Percentiles rank a stretch among this genome's conserved stretches.
Conservation (phyloP, 2,888 invertebrate species). For the Cabera pusaria region DNA sequence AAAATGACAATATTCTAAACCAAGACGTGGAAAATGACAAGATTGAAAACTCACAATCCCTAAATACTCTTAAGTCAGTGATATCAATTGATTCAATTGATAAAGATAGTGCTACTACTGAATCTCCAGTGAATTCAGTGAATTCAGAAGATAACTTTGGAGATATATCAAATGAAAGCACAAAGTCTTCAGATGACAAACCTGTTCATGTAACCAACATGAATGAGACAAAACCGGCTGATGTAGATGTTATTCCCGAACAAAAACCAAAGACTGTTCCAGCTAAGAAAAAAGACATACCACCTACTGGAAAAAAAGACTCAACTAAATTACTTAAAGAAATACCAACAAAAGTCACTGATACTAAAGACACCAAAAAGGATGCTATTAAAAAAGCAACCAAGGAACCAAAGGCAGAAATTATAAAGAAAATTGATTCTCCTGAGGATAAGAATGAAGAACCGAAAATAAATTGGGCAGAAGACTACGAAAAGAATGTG, state of each 20-base stretch:
- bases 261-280: conserved; percentile 15
- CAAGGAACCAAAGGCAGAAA: conserved; percentile 11
- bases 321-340: conserved; percentile 16
- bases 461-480: conserved; percentile 6
- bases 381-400: conserved; percentile 3
- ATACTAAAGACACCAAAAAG: conserved; percentile 43
- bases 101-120: conserved; percentile 40
- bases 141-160: conserved; percentile 70
- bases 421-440: conserved; percentile 12
- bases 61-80: conserved; percentile 9
- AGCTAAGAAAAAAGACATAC: conserved; percentile 29
- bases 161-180: conserved; percentile 65
- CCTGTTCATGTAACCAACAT: conserved; percentile 7
- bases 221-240: conserved; percentile 11
- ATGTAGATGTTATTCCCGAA: not conserved
- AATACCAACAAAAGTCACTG: conserved; percentile 35
- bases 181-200: conserved; percentile 49
- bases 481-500: conserved; percentile 8
- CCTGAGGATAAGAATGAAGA: conserved; percentile 8
- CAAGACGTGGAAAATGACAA: conserved; percentile 47
- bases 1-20: conserved; percentile 66
- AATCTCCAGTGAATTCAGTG: conserved; percentile 59
- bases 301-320: not conserved
- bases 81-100: conserved; percentile 28
- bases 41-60: conserved; percentile 10